Percentiles rank a stretch among this genome's conserved stretches.
Evolutionary conservation across 2,888 invertebrate genomes (phyloP).

Genomic region (Ennomos erosarius): DNA sequence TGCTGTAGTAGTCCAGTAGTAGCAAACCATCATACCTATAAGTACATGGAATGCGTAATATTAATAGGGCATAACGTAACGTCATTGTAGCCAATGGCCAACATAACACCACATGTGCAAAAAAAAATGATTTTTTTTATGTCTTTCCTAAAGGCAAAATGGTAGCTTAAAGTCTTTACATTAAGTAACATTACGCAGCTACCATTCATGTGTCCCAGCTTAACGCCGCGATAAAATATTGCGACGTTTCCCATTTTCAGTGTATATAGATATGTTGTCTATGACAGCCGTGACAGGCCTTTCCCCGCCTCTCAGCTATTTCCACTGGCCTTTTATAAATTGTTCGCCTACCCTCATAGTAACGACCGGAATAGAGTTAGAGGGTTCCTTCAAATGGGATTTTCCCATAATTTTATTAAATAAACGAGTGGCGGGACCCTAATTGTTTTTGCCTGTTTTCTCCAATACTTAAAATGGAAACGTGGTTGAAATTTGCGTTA

Average conservation of each 20-base stretch:
- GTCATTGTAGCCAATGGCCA: too few relatives aligned
- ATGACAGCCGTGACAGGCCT: slow-evolving; percentile 79
- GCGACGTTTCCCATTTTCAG: slow-evolving; percentile 72
- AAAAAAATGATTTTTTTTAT: too few relatives aligned
- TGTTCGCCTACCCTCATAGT: slow-evolving; percentile 72
- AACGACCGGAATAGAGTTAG: slow-evolving; percentile 72
- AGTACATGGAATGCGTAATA: too few relatives aligned
- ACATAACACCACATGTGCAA: too few relatives aligned
- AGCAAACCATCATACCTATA: too few relatives aligned
- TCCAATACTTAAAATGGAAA: slow-evolving; percentile 46
- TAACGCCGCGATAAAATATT: slow-evolving; percentile 66
- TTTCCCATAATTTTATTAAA: slow-evolving; percentile 79
- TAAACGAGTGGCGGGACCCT: slow-evolving; percentile 62
- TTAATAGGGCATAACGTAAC: too few relatives aligned
- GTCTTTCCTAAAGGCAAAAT: too few relatives aligned
- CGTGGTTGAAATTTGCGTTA: slow-evolving; percentile 42
- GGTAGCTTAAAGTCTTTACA: neutral
- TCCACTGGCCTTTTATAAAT: slow-evolving; percentile 78
- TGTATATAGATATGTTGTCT: slow-evolving; percentile 71
- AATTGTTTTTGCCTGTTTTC: slow-evolving; percentile 64
- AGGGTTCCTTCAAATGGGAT: slow-evolving; percentile 74
- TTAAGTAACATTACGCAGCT: slow-evolving; percentile 16
- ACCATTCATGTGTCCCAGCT: slow-evolving; percentile 27
- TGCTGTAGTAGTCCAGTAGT: too few relatives aligned
- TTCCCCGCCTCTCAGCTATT: slow-evolving; percentile 77